A percentile compares a stretch with the other conserved stretches of the same genome.
These are phyloP conservation scores for Corythornis madagascariensis DNA, from an alignment of 2,113 vertebrate species.

Conservation along the genomic window DNA sequence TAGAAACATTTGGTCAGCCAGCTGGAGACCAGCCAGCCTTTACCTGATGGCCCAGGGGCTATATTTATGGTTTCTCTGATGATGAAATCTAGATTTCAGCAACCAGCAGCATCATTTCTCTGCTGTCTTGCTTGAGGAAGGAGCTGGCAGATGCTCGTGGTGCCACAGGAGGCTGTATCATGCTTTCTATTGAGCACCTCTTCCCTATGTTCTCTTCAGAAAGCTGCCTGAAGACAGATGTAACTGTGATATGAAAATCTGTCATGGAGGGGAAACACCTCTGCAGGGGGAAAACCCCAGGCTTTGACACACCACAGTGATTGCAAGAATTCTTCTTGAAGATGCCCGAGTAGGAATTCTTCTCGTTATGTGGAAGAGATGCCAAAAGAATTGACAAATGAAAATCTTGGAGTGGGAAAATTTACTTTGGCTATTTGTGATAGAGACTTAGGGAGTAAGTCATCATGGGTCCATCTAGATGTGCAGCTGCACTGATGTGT, in stretches of 20 bases:
- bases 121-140: background rate
- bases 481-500: background rate
- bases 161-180: background rate
- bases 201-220: background rate
- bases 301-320: background rate
- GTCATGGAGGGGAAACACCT: background rate
- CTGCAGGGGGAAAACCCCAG: background rate
- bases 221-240: background rate
- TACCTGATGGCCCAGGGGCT: background rate
- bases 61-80: background rate
- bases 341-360: background rate
- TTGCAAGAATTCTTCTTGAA: background rate
- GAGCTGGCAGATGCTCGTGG: background rate
- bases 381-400: background rate
- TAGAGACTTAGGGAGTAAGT: background rate
- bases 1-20: background rate
- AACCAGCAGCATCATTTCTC: background rate
- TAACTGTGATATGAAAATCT: background rate
- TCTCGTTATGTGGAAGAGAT: background rate
- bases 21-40: background rate
- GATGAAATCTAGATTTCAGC: conserved; percentile 9
- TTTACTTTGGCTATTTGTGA: background rate
- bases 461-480: background rate
- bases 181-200: background rate
- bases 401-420: background rate